Evolutionary conservation across 2,888 invertebrate genomes (phyloP).

Genomic region (Scaptomyza reducta): DNA sequence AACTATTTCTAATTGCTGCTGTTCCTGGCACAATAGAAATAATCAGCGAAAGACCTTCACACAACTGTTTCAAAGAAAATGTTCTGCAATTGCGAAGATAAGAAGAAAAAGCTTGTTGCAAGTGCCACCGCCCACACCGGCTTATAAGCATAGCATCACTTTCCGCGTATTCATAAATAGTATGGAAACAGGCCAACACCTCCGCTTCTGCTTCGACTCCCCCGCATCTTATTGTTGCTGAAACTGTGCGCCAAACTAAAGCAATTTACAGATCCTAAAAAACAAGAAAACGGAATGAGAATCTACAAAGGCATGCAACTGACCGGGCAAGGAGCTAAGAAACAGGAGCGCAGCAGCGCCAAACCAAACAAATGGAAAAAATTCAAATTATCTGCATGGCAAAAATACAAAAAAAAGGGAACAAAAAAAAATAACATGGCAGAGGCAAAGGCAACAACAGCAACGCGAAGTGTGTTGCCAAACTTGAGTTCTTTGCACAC

Average conservation of each 20-base stretch:
- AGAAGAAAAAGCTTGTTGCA: slow-evolving; percentile 20
- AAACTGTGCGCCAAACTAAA: slow-evolving; percentile 72
- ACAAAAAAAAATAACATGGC: not conserved
- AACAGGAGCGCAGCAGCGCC: slow-evolving; percentile 33
- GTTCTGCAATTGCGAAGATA: slow-evolving; percentile 47
- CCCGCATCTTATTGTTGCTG: slow-evolving; percentile 44
- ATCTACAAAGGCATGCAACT: slow-evolving; percentile 63
- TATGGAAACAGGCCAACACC: not conserved
- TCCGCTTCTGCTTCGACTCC: not conserved
- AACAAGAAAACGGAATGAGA: not conserved
- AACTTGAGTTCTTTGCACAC: slow-evolving; percentile 78
- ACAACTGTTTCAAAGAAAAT: slow-evolving; percentile 14
- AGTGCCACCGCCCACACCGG: slow-evolving; percentile 23
- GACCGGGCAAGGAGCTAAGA: slow-evolving; percentile 57
- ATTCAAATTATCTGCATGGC: slow-evolving; percentile 73
- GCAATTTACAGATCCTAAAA: slow-evolving; percentile 77
- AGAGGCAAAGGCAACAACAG: slow-evolving; percentile 6
- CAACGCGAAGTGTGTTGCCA: slow-evolving; percentile 66
- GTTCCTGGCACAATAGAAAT: slow-evolving; percentile 23
- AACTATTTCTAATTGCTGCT: slow-evolving; percentile 12
- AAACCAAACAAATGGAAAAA: slow-evolving; percentile 76
- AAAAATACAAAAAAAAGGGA: slow-evolving; percentile 41
- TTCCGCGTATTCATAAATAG: slow-evolving; percentile 56
- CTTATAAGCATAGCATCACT: slow-evolving; percentile 44
- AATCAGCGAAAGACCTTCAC: slow-evolving; percentile 19